Percentiles rank a stretch among this genome's conserved stretches.
phyloP scores from a whole-genome alignment of 2,888 invertebrate genomes.

The Ferdinandea cuprea region DNA sequence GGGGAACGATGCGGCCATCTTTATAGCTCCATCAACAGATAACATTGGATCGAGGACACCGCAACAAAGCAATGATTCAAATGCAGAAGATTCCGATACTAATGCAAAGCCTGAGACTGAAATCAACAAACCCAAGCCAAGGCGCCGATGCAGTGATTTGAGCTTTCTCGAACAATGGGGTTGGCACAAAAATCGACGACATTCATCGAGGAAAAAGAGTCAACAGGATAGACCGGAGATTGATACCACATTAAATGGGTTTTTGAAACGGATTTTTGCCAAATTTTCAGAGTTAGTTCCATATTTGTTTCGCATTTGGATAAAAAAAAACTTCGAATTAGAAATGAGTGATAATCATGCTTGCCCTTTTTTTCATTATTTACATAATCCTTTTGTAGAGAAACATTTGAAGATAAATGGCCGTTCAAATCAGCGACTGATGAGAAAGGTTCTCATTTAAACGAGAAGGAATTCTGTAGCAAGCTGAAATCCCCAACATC shows the following conservation, averaged over 20 bases:
- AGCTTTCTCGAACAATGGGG: slow-evolving; percentile 90
- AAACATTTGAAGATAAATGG: slow-evolving; percentile 76
- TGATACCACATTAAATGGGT: slow-evolving; percentile 78
- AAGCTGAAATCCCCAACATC: background rate
- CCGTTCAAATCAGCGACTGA: slow-evolving; percentile 75
- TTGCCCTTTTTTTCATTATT: no score
- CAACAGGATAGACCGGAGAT: slow-evolving; percentile 78
- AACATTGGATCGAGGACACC: slow-evolving; percentile 75
- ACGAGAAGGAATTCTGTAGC: slow-evolving; percentile 12
- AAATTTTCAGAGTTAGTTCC: slow-evolving; percentile 78
- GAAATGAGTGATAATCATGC: no score
- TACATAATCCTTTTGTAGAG: slow-evolving; percentile 54
- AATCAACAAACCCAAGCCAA: slow-evolving; percentile 81
- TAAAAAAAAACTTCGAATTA: no score
- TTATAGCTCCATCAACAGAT: slow-evolving; percentile 74
- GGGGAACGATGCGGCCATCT: slow-evolving; percentile 60
- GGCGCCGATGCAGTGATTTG: slow-evolving; percentile 89
- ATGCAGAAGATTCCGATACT: slow-evolving; percentile 76
- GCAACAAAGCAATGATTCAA: slow-evolving; percentile 65
- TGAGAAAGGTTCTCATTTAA: slow-evolving; percentile 22
- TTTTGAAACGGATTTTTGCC: slow-evolving; percentile 77
- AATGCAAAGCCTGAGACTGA: slow-evolving; percentile 77
- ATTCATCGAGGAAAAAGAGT: slow-evolving; percentile 78
- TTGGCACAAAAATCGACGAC: slow-evolving; percentile 85
- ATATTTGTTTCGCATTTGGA: no score